Base-by-base conservation (phyloP, 1,140 invertebrate species). In the Eupristina koningsbergeri region DNA sequence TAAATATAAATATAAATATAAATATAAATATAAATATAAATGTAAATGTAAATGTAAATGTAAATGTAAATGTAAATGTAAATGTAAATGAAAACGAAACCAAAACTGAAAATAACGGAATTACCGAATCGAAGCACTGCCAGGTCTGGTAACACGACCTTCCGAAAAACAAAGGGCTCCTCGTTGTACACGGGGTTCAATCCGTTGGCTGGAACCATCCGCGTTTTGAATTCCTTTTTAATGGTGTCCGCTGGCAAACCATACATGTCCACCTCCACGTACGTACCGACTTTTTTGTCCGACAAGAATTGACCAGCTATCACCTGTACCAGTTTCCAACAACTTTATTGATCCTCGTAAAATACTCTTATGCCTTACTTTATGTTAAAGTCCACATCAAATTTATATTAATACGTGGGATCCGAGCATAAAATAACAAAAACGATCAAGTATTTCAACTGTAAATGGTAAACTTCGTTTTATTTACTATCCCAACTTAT, bases 81-180 rank as follows among this genome's bases (percentile, higher is more conserved):
- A n/a, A n/a, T n/a, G n/a, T n/a, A n/a, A n/a, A n/a, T n/a, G n/a
- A n/a, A n/a, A n/a, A n/a, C n/a, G n/a, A n/a, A n/a, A n/a, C n/a
- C n/a, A n/a, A n/a, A n/a, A n/a, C n/a, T n/a, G n/a, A n/a, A n/a
- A n/a, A n/a, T n/a, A n/a, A n/a, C n/a, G n/a, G n/a, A n/a, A 74
- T 86, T 89, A 76, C 98, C 99, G 90, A 99, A 98, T 78, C 99
- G 94, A 6, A 99, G 93, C 1, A 99, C 98, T 34, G 99, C 99
- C 88, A 99, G 92, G 93, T 99, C 99, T 0, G 99, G 99, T 11
- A 99, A 93, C 17, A 99, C 98, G 34, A 96, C 95, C 93, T 98
- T 97, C 89, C 96, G 94, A 88, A 97, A 97, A 3, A 96, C 93
- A 92, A 97, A 97, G 11, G 96, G 94, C 85, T 97, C 96, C 89